phyloP scores from a whole-genome alignment of 1,140 invertebrate genomes.

The Musca domestica region DNA sequence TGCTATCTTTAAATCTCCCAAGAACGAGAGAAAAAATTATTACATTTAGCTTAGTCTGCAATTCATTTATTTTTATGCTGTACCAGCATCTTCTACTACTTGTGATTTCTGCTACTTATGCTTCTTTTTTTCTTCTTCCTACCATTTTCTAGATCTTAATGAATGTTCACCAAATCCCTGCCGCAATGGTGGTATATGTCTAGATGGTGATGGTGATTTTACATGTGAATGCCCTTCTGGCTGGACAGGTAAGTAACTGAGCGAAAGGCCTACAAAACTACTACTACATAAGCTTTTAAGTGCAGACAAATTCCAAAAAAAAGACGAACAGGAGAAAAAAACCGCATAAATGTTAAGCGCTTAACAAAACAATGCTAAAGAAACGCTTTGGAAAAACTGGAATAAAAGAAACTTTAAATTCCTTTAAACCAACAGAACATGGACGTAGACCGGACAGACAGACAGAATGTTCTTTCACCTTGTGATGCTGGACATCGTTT shows the following conservation, averaged over 20 bases:
- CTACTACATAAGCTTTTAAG: background rate
- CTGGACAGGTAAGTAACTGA: constrained; percentile 68
- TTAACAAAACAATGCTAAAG: background rate
- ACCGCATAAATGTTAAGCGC: background rate
- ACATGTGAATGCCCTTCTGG: constrained; percentile 71
- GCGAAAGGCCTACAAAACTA: background rate
- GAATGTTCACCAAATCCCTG: constrained; percentile 76
- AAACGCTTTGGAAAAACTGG: background rate
- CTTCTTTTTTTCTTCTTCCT: constrained; percentile 1
- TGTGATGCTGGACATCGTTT: background rate
- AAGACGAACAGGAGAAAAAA: background rate
- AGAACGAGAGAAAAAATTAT: no score
- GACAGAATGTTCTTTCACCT: background rate
- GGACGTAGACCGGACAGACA: background rate
- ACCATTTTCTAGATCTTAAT: constrained; percentile 67
- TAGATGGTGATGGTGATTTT: constrained; percentile 71
- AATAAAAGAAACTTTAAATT: constrained; percentile 4
- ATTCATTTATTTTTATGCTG: no score
- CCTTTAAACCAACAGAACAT: background rate
- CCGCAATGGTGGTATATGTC: constrained; percentile 74
- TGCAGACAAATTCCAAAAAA: background rate
- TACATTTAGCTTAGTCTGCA: no score
- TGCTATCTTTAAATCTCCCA: no score
- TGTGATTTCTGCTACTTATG: background rate
- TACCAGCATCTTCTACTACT: background rate